Evolutionary conservation across 2,113 vertebrate genomes (phyloP), one percentile per base, ranked within the genome.

Genomic region (Aramus guarauna): DNA sequence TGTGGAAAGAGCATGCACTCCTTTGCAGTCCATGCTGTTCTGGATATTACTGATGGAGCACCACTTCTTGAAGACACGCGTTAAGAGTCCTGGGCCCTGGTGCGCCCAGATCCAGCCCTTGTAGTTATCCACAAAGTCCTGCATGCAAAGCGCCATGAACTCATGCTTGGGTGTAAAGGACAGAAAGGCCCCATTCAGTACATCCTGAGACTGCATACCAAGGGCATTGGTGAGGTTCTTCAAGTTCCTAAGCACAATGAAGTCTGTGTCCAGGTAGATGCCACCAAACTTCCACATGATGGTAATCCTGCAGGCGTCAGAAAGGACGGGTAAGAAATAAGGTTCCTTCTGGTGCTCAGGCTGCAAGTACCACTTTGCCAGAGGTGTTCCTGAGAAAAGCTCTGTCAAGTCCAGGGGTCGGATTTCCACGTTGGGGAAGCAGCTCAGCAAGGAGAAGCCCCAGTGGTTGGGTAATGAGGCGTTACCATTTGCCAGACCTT

Each of bases 261-360:
- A 98, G 85, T 98, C 98, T 2, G 97, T 98, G 85, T 98, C 98
- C 92, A 98, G 88, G 94, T 98, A 98, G 95, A 98, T 76, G 47
- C 98, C 98, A 3, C 98, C 98, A 18, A 94, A 96, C 75, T 98
- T 98, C 98, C 98, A 98, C 39, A 98, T 82, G 48, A 98, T 94
- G 10, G 93, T 90, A 10, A 98, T 82, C 30, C 98, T 91, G 39
- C 97, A 96, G 66, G 98, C 98, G 0, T 98, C 98, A 1, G 98
- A 98, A 8, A 98, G 91, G 41, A 98, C 34, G 0, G 90, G 89
- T 20, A 98, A 64, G 84, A 85, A 96, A 93, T 98, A 86, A 19
- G 97, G 98, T 37, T 97, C 96, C 97, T 98, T 98, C 48, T 34
- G 55, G 18, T 26, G 15, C 56, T 6, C 74, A 24, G 24, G 19